Evolutionary conservation across 2,888 invertebrate genomes (phyloP).

Genomic region (Steinernema carpocapsae): DNA sequence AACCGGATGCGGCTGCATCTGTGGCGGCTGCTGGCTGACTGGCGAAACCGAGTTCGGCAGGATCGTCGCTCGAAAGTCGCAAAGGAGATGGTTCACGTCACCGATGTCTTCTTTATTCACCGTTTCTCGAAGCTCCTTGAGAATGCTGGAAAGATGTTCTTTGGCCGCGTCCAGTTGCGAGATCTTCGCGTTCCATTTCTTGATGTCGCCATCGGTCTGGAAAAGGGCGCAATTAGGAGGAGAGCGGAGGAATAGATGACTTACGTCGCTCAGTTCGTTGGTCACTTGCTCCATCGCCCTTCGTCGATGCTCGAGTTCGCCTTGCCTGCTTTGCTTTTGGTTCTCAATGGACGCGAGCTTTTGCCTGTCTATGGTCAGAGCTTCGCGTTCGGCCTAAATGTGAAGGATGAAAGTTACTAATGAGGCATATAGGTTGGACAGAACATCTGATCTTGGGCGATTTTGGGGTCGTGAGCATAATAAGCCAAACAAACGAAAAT

Average conservation of each 20-base stretch:
- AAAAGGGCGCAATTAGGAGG: neutral
- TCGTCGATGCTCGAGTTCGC: slow-evolving; percentile 39
- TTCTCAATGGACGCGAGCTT: slow-evolving; percentile 42
- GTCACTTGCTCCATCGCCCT: slow-evolving; percentile 46
- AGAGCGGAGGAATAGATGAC: too few species aligned
- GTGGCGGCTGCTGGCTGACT: neutral
- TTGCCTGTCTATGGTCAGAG: slow-evolving; percentile 40
- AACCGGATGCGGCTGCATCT: neutral
- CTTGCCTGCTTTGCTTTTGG: slow-evolving; percentile 10
- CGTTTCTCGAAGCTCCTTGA: slow-evolving; percentile 15
- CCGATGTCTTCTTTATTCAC: slow-evolving; percentile 1
- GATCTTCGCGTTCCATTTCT: neutral
- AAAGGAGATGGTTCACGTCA: slow-evolving; percentile 4
- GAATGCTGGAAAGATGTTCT: neutral
- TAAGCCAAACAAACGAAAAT: too few species aligned
- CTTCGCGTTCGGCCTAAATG: slow-evolving; percentile 45
- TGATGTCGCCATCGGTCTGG: slow-evolving; percentile 16
- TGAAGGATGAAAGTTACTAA: too few species aligned
- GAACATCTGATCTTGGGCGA: too few species aligned
- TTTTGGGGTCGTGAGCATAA: too few species aligned
- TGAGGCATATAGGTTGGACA: too few species aligned
- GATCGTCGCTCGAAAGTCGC: neutral
- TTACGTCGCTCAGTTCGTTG: slow-evolving; percentile 46
- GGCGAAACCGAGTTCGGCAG: neutral
- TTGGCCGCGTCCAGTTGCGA: slow-evolving; percentile 6